phyloP scores from a whole-genome alignment of 37 sponge, comb jelly and placozoan genomes.

The Chondrosia reniformis region DNA sequence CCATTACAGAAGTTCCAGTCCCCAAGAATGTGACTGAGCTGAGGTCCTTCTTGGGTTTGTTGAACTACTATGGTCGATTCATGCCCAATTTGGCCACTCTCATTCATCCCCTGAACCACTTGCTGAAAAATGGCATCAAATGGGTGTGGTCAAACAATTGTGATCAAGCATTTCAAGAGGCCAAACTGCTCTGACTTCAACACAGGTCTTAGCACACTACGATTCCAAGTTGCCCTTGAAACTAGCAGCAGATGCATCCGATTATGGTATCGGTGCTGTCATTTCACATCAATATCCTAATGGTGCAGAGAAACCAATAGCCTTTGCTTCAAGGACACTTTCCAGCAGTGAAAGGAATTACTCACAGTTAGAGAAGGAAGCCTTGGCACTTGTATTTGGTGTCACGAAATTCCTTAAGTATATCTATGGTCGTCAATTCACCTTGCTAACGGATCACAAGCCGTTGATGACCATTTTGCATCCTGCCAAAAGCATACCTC shows the following conservation, averaged over 20 bases:
- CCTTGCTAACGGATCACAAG: neutral
- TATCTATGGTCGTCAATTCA: neutral
- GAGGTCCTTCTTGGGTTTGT: conserved; percentile 17
- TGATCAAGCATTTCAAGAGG: neutral
- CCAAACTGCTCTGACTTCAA: neutral
- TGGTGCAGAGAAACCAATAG: conserved; percentile 17
- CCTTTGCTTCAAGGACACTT: conserved; percentile 6
- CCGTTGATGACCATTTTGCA: neutral
- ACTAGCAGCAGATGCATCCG: conserved; percentile 12
- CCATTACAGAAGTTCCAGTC: neutral
- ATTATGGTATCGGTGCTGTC: conserved; percentile 17
- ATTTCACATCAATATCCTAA: conserved; percentile 18
- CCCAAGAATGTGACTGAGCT: neutral
- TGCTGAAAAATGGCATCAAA: neutral
- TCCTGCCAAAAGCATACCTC: neutral
- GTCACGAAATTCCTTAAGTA: neutral
- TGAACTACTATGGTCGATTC: conserved; percentile 16
- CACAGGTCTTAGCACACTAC: neutral
- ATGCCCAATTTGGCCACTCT: conserved; percentile 20
- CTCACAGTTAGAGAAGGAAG: conserved; percentile 29
- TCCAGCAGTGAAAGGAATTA: conserved; percentile 10
- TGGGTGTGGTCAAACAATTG: neutral
- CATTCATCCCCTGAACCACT: neutral
- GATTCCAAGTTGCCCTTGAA: neutral
- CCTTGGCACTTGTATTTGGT: conserved; percentile 1